Conservation (phyloP, 2,797 vertebrate species). For the Siniperca obscura region DNA sequence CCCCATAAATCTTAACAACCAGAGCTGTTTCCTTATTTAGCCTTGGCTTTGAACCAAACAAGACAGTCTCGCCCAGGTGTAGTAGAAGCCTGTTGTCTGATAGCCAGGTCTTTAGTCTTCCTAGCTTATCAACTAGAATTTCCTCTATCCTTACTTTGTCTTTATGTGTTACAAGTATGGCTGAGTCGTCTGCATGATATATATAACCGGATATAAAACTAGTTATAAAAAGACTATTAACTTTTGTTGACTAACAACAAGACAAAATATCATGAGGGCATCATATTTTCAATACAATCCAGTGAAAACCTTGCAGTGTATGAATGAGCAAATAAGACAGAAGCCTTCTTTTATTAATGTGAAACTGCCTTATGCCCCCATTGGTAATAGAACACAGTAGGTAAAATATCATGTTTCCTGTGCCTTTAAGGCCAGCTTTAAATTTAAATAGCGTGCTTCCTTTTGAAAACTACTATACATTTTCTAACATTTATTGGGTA, state of each 20-base stretch:
- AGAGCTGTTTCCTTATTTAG: no score
- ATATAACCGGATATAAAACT: neutral
- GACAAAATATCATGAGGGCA: neutral
- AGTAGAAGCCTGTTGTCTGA: no score
- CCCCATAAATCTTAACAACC: no score
- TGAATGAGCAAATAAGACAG: neutral
- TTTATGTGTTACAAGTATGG: no score
- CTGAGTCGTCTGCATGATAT: no score
- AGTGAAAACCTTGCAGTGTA: neutral
- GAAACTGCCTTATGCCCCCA: neutral
- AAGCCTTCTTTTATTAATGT: conserved; percentile 5
- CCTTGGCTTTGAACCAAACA: no score
- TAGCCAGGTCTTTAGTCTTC: no score
- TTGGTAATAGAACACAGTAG: neutral
- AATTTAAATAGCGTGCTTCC: neutral
- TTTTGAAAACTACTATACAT: neutral
- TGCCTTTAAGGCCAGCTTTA: neutral
- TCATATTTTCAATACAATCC: neutral
- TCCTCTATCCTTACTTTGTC: no score
- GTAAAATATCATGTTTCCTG: conserved; percentile 4
- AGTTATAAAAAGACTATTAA: neutral
- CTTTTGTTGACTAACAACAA: neutral
- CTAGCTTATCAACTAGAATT: no score
- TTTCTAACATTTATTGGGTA: conserved; percentile 7
- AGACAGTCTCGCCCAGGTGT: no score